phyloP scores from a whole-genome alignment of 2,113 vertebrate genomes.

The Chinchilla lanigera region DNA sequence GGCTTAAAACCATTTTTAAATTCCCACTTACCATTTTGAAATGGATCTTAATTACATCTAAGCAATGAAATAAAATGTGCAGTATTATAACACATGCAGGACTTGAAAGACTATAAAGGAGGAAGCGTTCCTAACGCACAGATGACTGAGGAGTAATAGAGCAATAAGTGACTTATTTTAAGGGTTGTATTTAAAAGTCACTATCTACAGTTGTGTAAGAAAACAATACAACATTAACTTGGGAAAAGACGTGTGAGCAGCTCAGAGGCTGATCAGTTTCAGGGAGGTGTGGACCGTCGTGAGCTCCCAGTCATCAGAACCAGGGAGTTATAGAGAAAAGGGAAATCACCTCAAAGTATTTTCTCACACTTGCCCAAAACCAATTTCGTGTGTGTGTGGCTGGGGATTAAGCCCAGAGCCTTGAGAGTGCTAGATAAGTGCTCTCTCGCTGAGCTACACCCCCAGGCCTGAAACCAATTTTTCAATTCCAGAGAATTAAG shows the following conservation, averaged over 20 bases:
- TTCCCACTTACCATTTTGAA: background rate
- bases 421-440: background rate
- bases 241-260: background rate
- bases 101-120: background rate
- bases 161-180: background rate
- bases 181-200: background rate
- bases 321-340: background rate
- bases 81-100: background rate
- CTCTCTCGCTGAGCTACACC: background rate
- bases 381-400: background rate
- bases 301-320: background rate
- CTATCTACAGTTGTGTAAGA: background rate
- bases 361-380: background rate
- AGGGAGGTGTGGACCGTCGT: fast-evolving
- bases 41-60: background rate
- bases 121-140: background rate
- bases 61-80: background rate
- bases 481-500: background rate
- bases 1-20: background rate
- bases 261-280: fast-evolving
- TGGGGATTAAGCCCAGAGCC: background rate
- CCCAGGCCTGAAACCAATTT: background rate
- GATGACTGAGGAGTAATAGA: background rate
- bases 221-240: background rate
- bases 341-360: background rate